Percentiles rank a stretch among this genome's conserved stretches.
Conservation (phyloP, 2,797 vertebrate species). For the Natrix natrix region DNA sequence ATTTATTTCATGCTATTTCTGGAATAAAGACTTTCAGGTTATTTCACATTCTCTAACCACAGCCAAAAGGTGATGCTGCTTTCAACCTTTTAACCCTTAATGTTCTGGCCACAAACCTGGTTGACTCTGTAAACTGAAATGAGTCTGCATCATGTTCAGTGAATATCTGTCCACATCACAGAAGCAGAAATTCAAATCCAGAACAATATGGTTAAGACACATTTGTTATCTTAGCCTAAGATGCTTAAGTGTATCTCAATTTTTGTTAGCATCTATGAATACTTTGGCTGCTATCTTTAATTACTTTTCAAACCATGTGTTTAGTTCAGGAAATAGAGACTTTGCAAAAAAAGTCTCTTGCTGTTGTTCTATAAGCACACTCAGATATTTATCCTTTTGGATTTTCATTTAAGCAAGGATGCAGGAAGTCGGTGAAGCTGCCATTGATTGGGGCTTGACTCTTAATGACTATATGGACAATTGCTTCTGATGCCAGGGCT, state of each 20-base stretch:
- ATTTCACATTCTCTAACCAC: conserved; percentile 41
- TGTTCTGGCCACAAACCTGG: conserved; percentile 27
- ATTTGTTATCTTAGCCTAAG: no score
- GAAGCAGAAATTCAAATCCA: conserved; percentile 34
- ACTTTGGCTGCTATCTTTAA: conserved; percentile 33
- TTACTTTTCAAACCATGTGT: conserved; percentile 1
- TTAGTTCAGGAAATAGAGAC: conserved; percentile 26
- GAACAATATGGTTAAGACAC: conserved; percentile 24
- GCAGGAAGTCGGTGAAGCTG: neutral
- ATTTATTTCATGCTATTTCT: conserved; percentile 23
- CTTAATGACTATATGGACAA: neutral
- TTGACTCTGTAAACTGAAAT: conserved; percentile 31
- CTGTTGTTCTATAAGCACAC: neutral
- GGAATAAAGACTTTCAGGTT: conserved; percentile 26
- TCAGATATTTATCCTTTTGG: neutral
- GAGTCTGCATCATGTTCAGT: neutral
- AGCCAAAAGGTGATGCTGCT: conserved; percentile 16
- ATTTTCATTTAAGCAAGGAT: neutral
- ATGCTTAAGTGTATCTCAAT: neutral
- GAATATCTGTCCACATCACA: conserved; percentile 12
- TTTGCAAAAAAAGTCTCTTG: conserved; percentile 7
- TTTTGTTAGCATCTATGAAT: conserved; percentile 37
- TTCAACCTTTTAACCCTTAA: conserved; percentile 29
- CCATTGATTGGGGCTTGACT: neutral
- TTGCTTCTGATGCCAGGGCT: neutral